Evolutionary conservation across 1,140 invertebrate species (phyloP), one percentile per base, ranked within the genome.

Genomic region (Magallana angulata): DNA sequence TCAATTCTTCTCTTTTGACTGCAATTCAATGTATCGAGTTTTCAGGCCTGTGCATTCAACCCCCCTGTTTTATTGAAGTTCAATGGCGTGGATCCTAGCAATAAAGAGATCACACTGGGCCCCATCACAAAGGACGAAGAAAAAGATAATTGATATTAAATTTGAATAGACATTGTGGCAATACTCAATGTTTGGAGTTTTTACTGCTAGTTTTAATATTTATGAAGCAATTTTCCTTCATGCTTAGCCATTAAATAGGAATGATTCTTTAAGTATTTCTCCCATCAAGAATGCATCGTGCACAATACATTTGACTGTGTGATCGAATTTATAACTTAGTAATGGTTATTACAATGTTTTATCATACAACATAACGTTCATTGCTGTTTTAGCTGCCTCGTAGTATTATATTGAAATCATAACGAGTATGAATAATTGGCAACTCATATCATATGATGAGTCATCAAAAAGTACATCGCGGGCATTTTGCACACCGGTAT

Each of bases 121-220:
- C 84, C 16, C 36, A 9, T 85, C 36, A 62, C 16, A 59, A 36
- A 48, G 2, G 12, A 48, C 57, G 36, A 18, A 30, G n/a, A 48
- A 64, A 56, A 84, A 36, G n/a, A 71, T 48, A 68, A 62, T 36
- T 68, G 84, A 64, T 57, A 62, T 57, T 24, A 12, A 48, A 48
- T 36, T 76, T 76, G 68, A 76, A 76, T 76, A 36, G 1, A 8
- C 68, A 30, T 76, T 76, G 68, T 76, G 8, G 9, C 68, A 36
- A 30, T 30, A 76, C 36, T 36, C 12, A 48, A 5, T 76, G 11
- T 8, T 36, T 12, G 12, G 24, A 12, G 68, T 36, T 76, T 76
- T 76, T 76, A 76, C 68, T 7, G 24, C 24, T 36, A 36, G 68
- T 30, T 76, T 76, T 76, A 76, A 76, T 76, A 76, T 30, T 76